Evolutionary conservation across 2,888 invertebrate genomes (phyloP).

Genomic region (Zaprionus bogoriensis): DNA sequence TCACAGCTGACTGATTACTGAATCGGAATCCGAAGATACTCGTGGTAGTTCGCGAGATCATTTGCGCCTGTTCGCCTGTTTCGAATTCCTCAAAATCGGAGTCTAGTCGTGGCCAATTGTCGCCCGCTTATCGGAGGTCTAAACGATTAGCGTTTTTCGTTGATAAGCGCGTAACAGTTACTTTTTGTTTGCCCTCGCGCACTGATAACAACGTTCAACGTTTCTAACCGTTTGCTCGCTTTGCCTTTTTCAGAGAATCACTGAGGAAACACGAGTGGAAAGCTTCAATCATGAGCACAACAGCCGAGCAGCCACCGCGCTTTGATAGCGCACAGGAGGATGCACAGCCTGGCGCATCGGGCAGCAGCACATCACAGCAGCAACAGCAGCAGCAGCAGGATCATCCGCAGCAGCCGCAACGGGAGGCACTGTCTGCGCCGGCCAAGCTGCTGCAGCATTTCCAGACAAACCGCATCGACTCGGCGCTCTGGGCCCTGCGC

Average conservation of each 20-base stretch:
- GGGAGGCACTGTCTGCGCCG: slow-evolving; percentile 62
- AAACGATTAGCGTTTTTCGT: slow-evolving; percentile 36
- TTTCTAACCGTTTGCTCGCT: not conserved
- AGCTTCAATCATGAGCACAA: slow-evolving; percentile 64
- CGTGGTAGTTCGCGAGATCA: no score
- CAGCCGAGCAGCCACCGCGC: slow-evolving; percentile 56
- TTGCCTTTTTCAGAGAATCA: slow-evolving; percentile 24
- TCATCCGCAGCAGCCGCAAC: slow-evolving; percentile 28
- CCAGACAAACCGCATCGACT: slow-evolving; percentile 92
- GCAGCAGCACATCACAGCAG: slow-evolving; percentile 41
- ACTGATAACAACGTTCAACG: slow-evolving; percentile 41
- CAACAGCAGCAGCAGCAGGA: slow-evolving; percentile 45
- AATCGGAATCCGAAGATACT: no score
- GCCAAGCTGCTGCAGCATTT: slow-evolving; percentile 87
- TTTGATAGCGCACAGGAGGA: slow-evolving; percentile 55
- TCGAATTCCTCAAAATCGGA: not conserved
- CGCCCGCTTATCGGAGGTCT: slow-evolving; percentile 27
- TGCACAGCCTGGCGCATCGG: slow-evolving; percentile 18
- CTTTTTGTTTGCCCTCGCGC: slow-evolving; percentile 12
- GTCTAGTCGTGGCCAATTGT: not conserved
- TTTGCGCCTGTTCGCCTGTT: no score
- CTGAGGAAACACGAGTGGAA: not conserved
- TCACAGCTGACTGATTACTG: no score
- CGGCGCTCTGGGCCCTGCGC: slow-evolving; percentile 93
- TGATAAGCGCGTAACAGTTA: slow-evolving; percentile 26